Evolutionary conservation across 2,113 vertebrate genomes (phyloP).

Genomic region (Solea solea): DNA sequence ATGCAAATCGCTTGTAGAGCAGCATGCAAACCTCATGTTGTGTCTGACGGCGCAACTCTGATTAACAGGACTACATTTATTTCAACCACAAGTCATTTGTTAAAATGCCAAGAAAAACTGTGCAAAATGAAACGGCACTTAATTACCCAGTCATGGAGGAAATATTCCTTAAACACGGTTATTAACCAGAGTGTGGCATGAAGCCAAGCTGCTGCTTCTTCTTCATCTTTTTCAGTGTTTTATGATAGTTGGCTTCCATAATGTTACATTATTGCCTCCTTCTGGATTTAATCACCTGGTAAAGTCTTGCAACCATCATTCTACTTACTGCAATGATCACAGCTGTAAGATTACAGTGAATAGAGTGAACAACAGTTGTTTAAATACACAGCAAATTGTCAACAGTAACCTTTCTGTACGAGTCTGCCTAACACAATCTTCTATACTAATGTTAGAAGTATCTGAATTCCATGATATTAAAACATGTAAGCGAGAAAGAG

Average conservation of each 20-base stretch:
- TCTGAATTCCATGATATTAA: constrained; percentile 6
- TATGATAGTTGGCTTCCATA: no score
- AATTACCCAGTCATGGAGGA: constrained; percentile 18
- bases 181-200: constrained; percentile 12
- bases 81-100: constrained; percentile 1
- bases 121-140: neutral
- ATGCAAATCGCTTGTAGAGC: neutral
- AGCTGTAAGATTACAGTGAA: neutral
- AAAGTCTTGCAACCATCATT: no score
- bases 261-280: no score
- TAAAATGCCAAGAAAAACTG: neutral
- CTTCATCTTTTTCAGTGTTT: no score
- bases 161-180: constrained; percentile 3
- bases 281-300: no score
- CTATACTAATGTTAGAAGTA: neutral
- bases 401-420: neutral
- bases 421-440: neutral
- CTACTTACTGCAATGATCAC: no score
- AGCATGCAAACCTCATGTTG: neutral
- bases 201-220: constrained; percentile 12
- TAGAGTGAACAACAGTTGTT: neutral
- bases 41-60: neutral
- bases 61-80: neutral
- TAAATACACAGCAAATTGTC: neutral
- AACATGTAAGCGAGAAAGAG: constrained; percentile 15